Evolutionary conservation across 2,888 invertebrate species (phyloP), one percentile per base, ranked within the genome.

Genomic region (Noctuana brunneofusca): DNA sequence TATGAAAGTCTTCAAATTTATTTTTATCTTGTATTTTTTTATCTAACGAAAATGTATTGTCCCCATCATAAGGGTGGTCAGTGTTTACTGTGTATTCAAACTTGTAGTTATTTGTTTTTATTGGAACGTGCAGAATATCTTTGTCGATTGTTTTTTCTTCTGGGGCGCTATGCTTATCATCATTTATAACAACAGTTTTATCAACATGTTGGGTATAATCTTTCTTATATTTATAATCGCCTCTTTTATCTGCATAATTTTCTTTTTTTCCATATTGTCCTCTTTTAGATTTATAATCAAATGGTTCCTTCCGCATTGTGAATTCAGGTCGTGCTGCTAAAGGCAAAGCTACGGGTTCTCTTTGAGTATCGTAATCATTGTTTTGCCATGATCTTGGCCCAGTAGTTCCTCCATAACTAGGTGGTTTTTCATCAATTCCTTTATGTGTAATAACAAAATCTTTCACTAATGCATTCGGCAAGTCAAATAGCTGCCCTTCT

Each of bases 391-490:
- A 16, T 63, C 35, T 67, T 18, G 46, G 20, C 6, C 53, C 58
- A 12, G 38, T 8, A 4, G 3, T 12, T 35, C 53, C 27, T 2
- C 35, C 43, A 14, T 65, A 64, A 55, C 63, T 30, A 54, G 68
- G 50, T 43, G 69, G 60, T 62, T 72, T 73, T 14, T 65, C 64
- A 20, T 63, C 66, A 64, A 20, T 56, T 59, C 69, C 76, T 71
- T 91, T 91, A 62, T 88, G 86, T 1, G 79, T 80, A 1, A 91
- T 72, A 6, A 70, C 66, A 30, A 87, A 68, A 63, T 88, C 85
- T 73, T 86, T 89, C 0, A 88, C 66, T 46, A 88, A 70, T 14
- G 83, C 76, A 68, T 91, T 91, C 2, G 90, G 88, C 49, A 91
- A 68, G 35, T 77, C 74, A 69, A 87, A 81, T 59, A 90, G 65